phyloP scores from a whole-genome alignment of 2,113 vertebrate species.

The Trichechus manatus region DNA sequence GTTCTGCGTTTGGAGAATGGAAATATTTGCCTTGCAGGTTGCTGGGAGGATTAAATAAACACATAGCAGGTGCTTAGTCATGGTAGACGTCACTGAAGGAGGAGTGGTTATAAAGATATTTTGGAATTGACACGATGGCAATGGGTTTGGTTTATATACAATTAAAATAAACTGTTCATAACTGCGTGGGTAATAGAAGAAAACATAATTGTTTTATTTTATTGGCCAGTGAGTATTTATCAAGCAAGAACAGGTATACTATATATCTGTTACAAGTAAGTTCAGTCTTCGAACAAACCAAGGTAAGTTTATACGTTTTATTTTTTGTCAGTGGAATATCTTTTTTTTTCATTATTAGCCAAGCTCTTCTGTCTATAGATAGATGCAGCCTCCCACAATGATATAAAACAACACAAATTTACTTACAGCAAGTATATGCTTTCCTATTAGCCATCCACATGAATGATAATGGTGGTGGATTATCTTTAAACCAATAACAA shows the following conservation, averaged over 20 bases:
- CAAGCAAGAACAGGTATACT: neutral
- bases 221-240: neutral
- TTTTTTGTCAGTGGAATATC: neutral
- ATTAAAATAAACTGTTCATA: constrained; percentile 4
- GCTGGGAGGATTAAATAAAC: neutral
- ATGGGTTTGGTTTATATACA: no score
- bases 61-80: neutral
- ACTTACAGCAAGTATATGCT: neutral
- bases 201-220: neutral
- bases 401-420: neutral
- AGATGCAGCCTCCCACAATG: neutral
- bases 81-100: neutral
- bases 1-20: neutral
- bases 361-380: neutral
- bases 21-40: neutral
- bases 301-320: neutral
- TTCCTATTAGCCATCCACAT: neutral
- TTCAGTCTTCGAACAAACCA: neutral
- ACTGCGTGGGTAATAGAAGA: neutral
- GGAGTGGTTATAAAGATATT: neutral
- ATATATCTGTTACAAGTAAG: neutral
- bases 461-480: neutral
- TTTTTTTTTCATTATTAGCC: neutral
- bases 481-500: neutral
- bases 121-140: no score